Evolutionary conservation across 1,140 invertebrate species (phyloP).

Genomic region (Macrobrachium nipponense): DNA sequence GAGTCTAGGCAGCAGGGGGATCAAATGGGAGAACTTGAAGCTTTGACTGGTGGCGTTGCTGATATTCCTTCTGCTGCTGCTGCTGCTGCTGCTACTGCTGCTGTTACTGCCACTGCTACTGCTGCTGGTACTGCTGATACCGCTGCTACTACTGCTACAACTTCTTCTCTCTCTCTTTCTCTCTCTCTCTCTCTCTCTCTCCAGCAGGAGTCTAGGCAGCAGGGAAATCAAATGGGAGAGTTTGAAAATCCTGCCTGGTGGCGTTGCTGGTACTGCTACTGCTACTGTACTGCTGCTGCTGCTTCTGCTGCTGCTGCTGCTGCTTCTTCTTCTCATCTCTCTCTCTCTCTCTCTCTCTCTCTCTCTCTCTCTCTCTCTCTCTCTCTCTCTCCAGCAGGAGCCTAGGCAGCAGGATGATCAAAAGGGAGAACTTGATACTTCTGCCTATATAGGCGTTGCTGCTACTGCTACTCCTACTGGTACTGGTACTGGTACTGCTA

Average conservation of each 20-base stretch:
- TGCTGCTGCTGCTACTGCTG: background rate
- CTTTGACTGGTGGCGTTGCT: background rate
- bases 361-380: background rate
- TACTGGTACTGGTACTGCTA: background rate
- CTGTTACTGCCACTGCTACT: background rate
- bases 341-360: background rate
- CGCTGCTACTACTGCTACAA: too few species aligned
- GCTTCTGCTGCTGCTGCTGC: too few species aligned
- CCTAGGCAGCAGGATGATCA: too few species aligned
- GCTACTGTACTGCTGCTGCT: too few species aligned
- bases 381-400: background rate
- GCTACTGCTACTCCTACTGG: background rate
- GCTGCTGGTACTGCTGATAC: background rate
- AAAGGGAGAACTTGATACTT: too few species aligned
- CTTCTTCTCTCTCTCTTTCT: conserved; percentile 19
- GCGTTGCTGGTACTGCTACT: too few species aligned
- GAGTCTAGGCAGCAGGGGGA: background rate
- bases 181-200: background rate
- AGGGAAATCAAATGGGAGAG: too few species aligned
- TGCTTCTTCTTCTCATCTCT: background rate
- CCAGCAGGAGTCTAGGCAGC: background rate
- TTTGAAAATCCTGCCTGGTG: too few species aligned
- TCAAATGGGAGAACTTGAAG: too few species aligned
- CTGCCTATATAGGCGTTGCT: too few species aligned
- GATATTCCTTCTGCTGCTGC: background rate